Evolutionary conservation across 2,113 vertebrate species (phyloP).

Genomic region (Mungos mungo): DNA sequence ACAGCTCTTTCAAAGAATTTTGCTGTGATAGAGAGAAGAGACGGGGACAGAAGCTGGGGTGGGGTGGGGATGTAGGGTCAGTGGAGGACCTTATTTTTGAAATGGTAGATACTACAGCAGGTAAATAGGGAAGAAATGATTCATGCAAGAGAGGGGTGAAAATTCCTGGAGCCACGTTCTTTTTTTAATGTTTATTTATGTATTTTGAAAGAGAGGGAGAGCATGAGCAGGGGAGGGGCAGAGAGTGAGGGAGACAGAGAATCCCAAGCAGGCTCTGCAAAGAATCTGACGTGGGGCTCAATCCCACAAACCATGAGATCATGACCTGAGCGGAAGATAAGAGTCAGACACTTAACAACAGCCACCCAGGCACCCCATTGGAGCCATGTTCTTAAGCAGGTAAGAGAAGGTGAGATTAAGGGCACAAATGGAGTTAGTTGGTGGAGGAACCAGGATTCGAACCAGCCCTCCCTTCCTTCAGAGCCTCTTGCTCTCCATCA

Average conservation of each 20-base stretch:
- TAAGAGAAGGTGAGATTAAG: neutral
- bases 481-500: neutral
- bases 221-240: too few relatives aligned
- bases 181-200: neutral
- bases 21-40: neutral
- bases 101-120: neutral
- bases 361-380: too few relatives aligned
- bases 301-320: too few relatives aligned
- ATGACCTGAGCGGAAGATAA: too few relatives aligned
- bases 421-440: neutral
- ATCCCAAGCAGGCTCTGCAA: too few relatives aligned
- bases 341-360: too few relatives aligned
- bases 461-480: neutral
- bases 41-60: neutral
- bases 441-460: neutral
- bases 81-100: neutral
- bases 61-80: neutral
- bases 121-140: constrained; percentile 3
- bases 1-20: constrained; percentile 28
- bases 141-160: neutral
- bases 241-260: too few relatives aligned
- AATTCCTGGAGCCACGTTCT: neutral
- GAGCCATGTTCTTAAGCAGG: neutral
- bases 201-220: too few relatives aligned
- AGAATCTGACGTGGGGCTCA: too few relatives aligned